These are phyloP conservation scores for Petrophora chlorosata DNA, from an alignment of 2,888 invertebrate species.

Conservation along the genomic window DNA sequence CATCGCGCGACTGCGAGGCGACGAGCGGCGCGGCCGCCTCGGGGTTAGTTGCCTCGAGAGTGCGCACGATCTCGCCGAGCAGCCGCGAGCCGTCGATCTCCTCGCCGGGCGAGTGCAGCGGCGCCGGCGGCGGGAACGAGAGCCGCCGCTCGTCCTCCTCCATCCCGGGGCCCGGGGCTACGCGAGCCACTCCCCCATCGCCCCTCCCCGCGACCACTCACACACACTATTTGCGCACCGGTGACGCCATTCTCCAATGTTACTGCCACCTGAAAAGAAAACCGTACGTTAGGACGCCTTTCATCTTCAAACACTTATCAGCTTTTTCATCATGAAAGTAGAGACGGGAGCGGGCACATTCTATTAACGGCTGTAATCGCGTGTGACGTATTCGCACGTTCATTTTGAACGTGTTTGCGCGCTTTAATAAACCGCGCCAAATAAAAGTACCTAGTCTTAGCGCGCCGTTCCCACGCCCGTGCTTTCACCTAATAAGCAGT, in stretches of 20 bases:
- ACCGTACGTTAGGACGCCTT: not conserved
- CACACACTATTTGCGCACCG: constrained; percentile 67
- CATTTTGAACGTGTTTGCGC: too few species aligned
- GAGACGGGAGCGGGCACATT: too few species aligned
- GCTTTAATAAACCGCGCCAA: too few species aligned
- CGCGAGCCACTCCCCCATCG: constrained; percentile 66
- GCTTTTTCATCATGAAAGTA: too few species aligned
- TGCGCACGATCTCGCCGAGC: constrained; percentile 77
- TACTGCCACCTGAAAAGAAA: constrained; percentile 68
- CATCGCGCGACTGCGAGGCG: constrained; percentile 76
- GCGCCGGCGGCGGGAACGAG: constrained; percentile 82
- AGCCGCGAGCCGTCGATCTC: constrained; percentile 81
- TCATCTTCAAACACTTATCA: not conserved
- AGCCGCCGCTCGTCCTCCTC: constrained; percentile 81
- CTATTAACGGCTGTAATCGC: too few species aligned
- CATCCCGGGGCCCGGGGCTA: constrained; percentile 68
- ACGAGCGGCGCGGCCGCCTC: constrained; percentile 77
- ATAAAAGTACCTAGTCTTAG: too few species aligned
- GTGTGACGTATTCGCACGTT: too few species aligned
- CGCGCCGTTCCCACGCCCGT: too few species aligned
- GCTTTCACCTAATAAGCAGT: too few species aligned
- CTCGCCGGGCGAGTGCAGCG: constrained; percentile 80
- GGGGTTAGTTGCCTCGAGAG: constrained; percentile 77
- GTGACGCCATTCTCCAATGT: constrained; percentile 65
- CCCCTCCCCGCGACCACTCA: constrained; percentile 47